Evolutionary conservation across 2,797 vertebrate species (phyloP), one percentile per base, ranked within the genome.

Genomic region (Oreochromis grahami): DNA sequence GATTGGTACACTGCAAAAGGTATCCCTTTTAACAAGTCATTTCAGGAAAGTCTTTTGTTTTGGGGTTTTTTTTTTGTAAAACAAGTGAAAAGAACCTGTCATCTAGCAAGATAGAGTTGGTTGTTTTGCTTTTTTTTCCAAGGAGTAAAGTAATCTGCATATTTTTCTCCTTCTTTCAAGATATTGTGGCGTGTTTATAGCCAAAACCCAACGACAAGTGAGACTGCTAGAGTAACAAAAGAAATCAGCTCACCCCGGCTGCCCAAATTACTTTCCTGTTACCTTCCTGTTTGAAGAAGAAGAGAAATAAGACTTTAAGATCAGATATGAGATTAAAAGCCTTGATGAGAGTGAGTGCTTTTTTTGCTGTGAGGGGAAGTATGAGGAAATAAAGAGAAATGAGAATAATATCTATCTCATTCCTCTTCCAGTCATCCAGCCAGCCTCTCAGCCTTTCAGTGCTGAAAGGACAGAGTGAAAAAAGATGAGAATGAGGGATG

Each of bases 401-500:
- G 88, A 89, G 90, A 92, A 90, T 83, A 90, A 89, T 90, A 89
- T 93, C 88, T 84, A 85, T 82, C 91, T 90, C 92, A 91, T 94
- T 80, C 84, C 77, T 93, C 92, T 91, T 91, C 85, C 84, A 93
- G 90, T 94, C 91, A 86, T 60, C 81, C 48, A 38, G 87, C 83
- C 74, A 55, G 88, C 87, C 88, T 89, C 88, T 91, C 92, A 90
- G 87, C 88, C 86, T 88, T 85, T 88, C 88, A 26, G 72, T 84
- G 91, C 85, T 91, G 92, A 95, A 93, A 88, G 89, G 88, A 91
- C 70, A 80, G 87, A 93, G 91, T 87, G 88, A 91, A 92, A 93
- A 95, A 94, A 93, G 91, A 93, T 92, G 94, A 91, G 94, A 91
- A 93, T 93, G 94, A 95, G 88, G 85, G 88, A 96, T 95, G 94